Conservation (phyloP, 2,113 vertebrate genomes). For the Pangasianodon hypophthalmus region DNA sequence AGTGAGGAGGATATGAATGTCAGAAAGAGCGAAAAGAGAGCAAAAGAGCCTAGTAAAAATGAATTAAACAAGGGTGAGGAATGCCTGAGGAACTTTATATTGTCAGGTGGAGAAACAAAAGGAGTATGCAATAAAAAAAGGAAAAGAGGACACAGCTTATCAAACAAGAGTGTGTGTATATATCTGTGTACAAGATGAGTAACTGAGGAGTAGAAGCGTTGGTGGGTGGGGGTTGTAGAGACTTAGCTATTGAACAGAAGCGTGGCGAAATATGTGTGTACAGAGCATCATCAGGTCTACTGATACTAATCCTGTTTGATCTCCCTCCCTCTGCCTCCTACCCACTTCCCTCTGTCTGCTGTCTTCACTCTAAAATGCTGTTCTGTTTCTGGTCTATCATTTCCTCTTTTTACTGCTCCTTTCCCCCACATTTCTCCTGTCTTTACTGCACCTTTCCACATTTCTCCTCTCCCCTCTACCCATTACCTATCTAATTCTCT, state of each 20-base stretch:
- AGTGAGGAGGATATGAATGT: slow-evolving; percentile 32
- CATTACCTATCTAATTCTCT: background rate
- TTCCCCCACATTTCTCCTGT: background rate
- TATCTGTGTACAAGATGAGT: background rate
- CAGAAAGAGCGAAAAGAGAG: slow-evolving; percentile 17
- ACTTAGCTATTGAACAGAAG: slow-evolving; percentile 55
- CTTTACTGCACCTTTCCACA: background rate
- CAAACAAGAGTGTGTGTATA: background rate
- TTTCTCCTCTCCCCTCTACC: background rate
- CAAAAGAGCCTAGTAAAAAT: slow-evolving; percentile 1
- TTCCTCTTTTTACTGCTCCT: background rate
- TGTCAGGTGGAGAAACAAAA: background rate
- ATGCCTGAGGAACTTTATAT: slow-evolving; percentile 16
- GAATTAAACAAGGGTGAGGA: slow-evolving; percentile 22
- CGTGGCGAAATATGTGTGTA: slow-evolving; percentile 27
- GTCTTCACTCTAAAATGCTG: slow-evolving; percentile 3
- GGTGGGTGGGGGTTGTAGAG: background rate
- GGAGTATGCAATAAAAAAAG: background rate
- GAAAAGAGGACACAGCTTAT: background rate
- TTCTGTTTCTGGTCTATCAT: background rate
- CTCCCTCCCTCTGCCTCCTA: slow-evolving; percentile 22
- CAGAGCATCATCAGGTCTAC: slow-evolving; percentile 43
- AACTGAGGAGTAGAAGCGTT: slow-evolving; percentile 19
- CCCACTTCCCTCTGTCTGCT: slow-evolving; percentile 38
- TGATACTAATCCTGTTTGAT: slow-evolving; percentile 56